Base-by-base conservation (phyloP, 2,888 invertebrate species). In the Trissolcus japonicus region DNA sequence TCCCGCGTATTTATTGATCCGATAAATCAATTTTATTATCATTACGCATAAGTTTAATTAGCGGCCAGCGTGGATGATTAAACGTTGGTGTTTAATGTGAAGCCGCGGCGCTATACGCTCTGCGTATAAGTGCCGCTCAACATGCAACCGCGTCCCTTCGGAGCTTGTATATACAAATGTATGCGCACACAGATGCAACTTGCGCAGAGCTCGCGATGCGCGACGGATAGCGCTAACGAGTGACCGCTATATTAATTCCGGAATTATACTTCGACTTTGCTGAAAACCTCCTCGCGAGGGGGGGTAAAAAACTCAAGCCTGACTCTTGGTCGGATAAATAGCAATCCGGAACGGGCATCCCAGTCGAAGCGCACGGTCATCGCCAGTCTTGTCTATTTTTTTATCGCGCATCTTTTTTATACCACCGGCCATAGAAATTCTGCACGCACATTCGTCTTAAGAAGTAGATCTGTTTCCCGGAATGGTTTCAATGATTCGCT, bases 171-270 rank as follows among this genome's bases (percentile, higher is more conserved):
- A 43, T 73, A 73, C 73, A 72, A 79, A 74, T 75, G 11, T 35
- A 35, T 6, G 46, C 14, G 74, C 68, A 74, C 67, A 72, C 60
- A 65, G 65, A 72, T 61, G 66, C 76, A 82, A 84, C 81, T 83
- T 82, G 79, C 72, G 76, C 55, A 57, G 54, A 67, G 79, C 78
- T 74, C 79, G 81, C 82, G 82, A 82, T 79, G 83, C 81, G 80
- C 82, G 82, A 81, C 81, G 76, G 61, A 68, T 73, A 69, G 78
- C 82, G 81, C 76, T 79, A 68, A 76, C 67, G 66, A 82, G 80
- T 81, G 81, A 82, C 81, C 82, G 84, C 82, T 83, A 82, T 83
- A 84, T 85, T 84, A 85, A 85, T 85, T 86, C 82, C 80, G 83
- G 77, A 83, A 83, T 85, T 84, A 83, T 82, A 79, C 79, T 80